Conservation (phyloP, 2,888 invertebrate genomes). For the Zeuzera pyrina region DNA sequence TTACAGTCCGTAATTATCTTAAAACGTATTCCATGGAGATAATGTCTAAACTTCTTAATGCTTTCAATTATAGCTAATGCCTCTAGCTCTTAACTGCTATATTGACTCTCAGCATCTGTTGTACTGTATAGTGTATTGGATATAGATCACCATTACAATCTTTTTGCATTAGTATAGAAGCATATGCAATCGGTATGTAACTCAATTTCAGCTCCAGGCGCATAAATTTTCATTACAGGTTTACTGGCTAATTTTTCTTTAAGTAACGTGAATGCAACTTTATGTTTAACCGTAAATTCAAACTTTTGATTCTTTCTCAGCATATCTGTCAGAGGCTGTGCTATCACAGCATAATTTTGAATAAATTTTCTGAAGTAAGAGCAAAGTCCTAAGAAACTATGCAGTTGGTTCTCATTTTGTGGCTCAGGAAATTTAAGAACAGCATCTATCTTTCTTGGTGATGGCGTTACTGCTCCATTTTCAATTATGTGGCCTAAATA, state of each 20-base stretch:
- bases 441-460: constrained; percentile 14
- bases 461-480: constrained; percentile 13
- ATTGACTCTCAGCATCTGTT: not conserved
- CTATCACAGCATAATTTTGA: constrained; percentile 18
- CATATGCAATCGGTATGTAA: constrained; percentile 16
- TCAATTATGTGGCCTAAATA: constrained; percentile 18
- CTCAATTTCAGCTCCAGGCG: constrained; percentile 10
- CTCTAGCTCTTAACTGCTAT: too few relatives aligned
- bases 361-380: constrained; percentile 22
- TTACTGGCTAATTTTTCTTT: constrained; percentile 6
- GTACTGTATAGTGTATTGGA: constrained; percentile 1
- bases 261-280: constrained; percentile 4
- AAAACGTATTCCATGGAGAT: not conserved
- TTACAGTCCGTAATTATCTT: not conserved
- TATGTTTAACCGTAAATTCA: constrained; percentile 5
- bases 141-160: constrained; percentile 1
- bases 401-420: constrained; percentile 13
- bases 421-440: constrained; percentile 15
- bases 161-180: constrained; percentile 16
- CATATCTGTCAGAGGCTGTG: constrained; percentile 16
- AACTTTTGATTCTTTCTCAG: constrained; percentile 4
- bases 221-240: constrained; percentile 13
- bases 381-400: constrained; percentile 17
- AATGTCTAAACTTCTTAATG: not conserved
- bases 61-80: too few relatives aligned